A percentile compares a stretch with the other conserved stretches of the same genome.
Evolutionary conservation across 1,140 invertebrate species (phyloP).

Genomic region (Lycorma delicatula): DNA sequence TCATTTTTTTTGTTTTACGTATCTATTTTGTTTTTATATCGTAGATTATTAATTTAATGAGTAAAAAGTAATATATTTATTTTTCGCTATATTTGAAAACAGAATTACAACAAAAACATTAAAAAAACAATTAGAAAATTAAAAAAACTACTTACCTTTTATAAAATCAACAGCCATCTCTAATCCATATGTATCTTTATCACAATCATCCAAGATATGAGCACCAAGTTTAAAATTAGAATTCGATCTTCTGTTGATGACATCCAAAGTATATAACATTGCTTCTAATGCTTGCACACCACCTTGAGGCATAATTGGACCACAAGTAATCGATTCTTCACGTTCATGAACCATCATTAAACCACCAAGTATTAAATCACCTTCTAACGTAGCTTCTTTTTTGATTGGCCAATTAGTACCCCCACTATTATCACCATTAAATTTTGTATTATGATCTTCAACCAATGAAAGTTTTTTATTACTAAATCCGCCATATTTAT

Average conservation of each 20-base stretch:
- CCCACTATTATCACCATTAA: not conserved
- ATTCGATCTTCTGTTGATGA: slow-evolving; percentile 55
- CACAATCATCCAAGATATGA: slow-evolving; percentile 88
- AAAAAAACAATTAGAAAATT: slow-evolving; percentile 6
- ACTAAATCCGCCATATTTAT: not conserved
- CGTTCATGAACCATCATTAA: slow-evolving; percentile 94
- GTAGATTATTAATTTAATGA: too few species aligned
- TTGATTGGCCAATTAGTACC: slow-evolving; percentile 67
- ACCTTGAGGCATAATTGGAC: slow-evolving; percentile 89
- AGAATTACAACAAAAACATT: too few species aligned
- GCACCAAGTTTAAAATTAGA: slow-evolving; percentile 76
- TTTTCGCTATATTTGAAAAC: too few species aligned
- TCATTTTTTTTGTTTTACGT: too few species aligned
- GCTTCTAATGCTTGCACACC: slow-evolving; percentile 84
- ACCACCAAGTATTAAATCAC: slow-evolving; percentile 74
- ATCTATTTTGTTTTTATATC: too few species aligned
- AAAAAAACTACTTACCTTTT: slow-evolving; percentile 64
- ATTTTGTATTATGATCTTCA: not conserved
- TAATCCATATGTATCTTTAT: slow-evolving; percentile 90
- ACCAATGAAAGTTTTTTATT: not conserved
- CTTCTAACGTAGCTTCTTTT: slow-evolving; percentile 73
- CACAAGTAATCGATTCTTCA: slow-evolving; percentile 74
- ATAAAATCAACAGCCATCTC: slow-evolving; percentile 96
- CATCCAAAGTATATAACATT: slow-evolving; percentile 86
- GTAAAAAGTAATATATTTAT: too few species aligned